Base-by-base conservation (phyloP, 1,140 invertebrate species). In the Drosophila quadrilineata region DNA sequence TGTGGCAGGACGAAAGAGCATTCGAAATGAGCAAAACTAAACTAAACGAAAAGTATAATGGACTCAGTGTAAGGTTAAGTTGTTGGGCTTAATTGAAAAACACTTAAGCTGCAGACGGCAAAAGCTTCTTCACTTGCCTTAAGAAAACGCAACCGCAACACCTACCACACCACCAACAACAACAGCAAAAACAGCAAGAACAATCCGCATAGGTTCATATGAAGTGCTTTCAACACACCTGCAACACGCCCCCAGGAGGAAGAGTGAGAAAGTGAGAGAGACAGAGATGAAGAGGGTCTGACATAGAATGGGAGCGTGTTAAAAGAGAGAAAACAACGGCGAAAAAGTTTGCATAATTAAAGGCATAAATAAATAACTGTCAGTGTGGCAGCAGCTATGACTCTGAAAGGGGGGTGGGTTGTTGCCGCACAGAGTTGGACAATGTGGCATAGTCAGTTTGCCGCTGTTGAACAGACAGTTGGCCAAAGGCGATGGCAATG, bases 271-370 rank as follows among this genome's bases (percentile, higher is more conserved):
- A n/a, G n/a, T n/a, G n/a, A n/a, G n/a, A n/a, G n/a, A n/a, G n/a
- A n/a, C n/a, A n/a, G n/a, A n/a, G n/a, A n/a, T n/a, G n/a, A n/a
- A n/a, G n/a, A n/a, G n/a, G n/a, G n/a, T n/a, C n/a, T n/a, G n/a
- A n/a, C n/a, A n/a, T n/a, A n/a, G n/a, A n/a, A n/a, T n/a, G n/a
- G n/a, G n/a, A n/a, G n/a, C n/a, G n/a, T n/a, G 59, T 45, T 9
- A 16, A 46, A 46, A 46, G 33, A n/a, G n/a, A 49, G 33, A 58
- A 70, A 65, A 74, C 58, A 59, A 54, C 24, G 26, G 56, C 63
- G 56, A 60, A 75, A 79, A 80, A 80, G 60, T 80, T 59, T 80
- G 75, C 72, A 79, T 79, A 79, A 79, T 79, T 75, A 80, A 79
- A 58, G 49, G 28, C 56, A 68, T 63, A 63, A 63, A 68, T 45